A percentile compares a stretch with the other conserved stretches of the same genome.
phyloP scores from a whole-genome alignment of 1,140 invertebrate genomes.

The Macrobrachium nipponense region DNA sequence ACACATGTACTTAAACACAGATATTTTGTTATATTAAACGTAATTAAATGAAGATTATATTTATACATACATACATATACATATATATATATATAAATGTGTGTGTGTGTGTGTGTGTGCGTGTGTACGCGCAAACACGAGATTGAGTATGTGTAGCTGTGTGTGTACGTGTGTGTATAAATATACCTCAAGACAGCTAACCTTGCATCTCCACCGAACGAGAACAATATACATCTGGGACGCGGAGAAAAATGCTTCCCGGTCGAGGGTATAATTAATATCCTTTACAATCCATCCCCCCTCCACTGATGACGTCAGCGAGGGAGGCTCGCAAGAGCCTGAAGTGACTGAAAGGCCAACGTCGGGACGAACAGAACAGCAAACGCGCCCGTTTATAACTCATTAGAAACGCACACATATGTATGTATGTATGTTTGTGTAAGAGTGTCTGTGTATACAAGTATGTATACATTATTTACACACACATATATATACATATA shows the following conservation, averaged over 20 bases:
- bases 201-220: no score
- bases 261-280: no score
- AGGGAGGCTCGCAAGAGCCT: neutral
- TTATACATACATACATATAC: no score
- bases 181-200: no score
- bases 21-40: no score
- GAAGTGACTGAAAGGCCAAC: neutral
- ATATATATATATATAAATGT: neutral
- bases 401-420: neutral
- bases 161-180: neutral
- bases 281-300: no score
- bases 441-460: neutral
- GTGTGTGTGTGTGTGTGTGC: neutral
- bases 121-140: neutral
- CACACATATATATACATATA: neutral
- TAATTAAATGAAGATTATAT: no score
- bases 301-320: no score
- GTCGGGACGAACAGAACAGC: no score
- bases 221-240: no score
- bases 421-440: neutral
- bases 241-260: neutral
- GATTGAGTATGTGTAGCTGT: neutral
- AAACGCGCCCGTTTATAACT: no score
- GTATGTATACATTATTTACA: neutral
- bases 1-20: no score